Base-by-base conservation (phyloP, 2,797 vertebrate species). In the Alauda arvensis region DNA sequence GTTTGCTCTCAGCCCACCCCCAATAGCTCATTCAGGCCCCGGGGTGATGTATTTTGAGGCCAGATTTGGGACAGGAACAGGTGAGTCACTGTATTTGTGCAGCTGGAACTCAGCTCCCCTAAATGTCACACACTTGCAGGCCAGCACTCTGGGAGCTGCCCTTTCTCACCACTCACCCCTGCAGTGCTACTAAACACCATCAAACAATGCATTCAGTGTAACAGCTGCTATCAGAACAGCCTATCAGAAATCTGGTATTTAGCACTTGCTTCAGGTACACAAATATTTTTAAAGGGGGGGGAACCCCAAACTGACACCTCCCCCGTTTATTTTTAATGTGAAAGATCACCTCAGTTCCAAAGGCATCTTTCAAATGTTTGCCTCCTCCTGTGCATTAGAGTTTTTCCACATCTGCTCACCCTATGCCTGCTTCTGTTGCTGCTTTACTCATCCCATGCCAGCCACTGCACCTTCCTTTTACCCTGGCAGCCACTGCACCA, bases 41-140 rank as follows among this genome's bases (percentile, higher is more conserved):
- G 0, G 8, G 2, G 10, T 16, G 65, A 61, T 34, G 21, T 11
- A 4, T 26, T 67, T 67, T 18, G 31, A 37, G 71, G 62, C 18
- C 40, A 16, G 18, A 4, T 18, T 51, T 18, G 26, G 51, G 33
- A 43, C 21, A 13, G 51, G 57, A 74, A 5, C 0, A 48, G 37
- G 24, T 4, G 26, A 48, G 37, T 39, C 16, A 6, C 49, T 46
- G 40, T 6, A 5, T 11, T 28, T 37, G 4, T 3, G 26, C 0
- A 45, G 20, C 8, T 29, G 19, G 21, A 57, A 51, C 56, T 56
- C 18, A 3, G 68, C 57, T 53, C 51, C 40, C 57, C 37, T 3
- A 3, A 3, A 1, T 3, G 8, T 26, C 65, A 6, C 8, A 25
- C 12, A 3, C 21, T 8, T 17, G 34, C n/a, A 48, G 57, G 26